phyloP scores from a whole-genome alignment of 2,888 invertebrate genomes.

The Lepidochrysops patricia region DNA sequence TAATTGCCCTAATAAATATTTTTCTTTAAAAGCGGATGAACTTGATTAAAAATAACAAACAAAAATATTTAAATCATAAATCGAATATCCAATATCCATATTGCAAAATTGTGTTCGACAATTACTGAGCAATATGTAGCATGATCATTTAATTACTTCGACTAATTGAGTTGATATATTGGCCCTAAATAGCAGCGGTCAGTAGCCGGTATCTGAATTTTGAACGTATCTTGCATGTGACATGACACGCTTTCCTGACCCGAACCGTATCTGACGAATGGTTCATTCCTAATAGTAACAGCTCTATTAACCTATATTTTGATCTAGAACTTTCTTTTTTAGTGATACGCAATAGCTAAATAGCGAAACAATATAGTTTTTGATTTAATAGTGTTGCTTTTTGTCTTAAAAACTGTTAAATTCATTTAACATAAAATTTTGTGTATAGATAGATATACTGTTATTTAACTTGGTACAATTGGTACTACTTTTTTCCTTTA shows the following conservation, averaged over 20 bases:
- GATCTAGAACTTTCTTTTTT: slow-evolving; percentile 1
- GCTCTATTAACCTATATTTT: neutral
- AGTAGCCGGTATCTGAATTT: neutral
- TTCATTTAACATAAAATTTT: too few relatives aligned
- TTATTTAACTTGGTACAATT: too few relatives aligned
- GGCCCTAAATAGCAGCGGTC: neutral
- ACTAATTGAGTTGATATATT: neutral
- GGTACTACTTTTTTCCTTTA: too few relatives aligned
- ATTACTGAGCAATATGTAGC: neutral
- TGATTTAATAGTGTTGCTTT: too few relatives aligned
- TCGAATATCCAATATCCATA: neutral
- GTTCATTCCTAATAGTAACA: slow-evolving; percentile 5
- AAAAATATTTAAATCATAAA: too few relatives aligned
- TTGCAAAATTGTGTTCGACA: neutral
- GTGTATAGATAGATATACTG: too few relatives aligned
- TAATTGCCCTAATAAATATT: too few relatives aligned
- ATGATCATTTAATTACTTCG: neutral
- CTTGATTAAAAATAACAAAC: too few relatives aligned
- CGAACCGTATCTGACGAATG: slow-evolving; percentile 8
- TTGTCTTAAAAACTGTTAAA: too few relatives aligned
- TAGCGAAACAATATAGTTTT: slow-evolving; percentile 1
- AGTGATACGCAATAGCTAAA: neutral
- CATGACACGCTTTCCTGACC: slow-evolving; percentile 2
- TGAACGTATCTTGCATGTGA: neutral
- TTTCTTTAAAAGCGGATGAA: too few relatives aligned